phyloP scores from a whole-genome alignment of 2,113 vertebrate species.

The Nesogale talazaci region DNA sequence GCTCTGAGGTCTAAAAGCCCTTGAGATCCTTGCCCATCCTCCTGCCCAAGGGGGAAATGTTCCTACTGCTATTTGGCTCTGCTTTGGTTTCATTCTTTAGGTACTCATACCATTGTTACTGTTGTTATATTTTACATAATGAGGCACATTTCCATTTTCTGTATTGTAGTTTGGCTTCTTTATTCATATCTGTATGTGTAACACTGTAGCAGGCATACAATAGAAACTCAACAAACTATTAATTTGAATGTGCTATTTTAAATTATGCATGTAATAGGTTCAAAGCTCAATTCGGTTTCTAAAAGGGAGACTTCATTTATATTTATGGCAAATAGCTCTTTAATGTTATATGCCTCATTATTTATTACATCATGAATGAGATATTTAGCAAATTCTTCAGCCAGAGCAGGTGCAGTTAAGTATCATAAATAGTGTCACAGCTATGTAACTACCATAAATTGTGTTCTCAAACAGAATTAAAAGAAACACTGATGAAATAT shows the following conservation, averaged over 20 bases:
- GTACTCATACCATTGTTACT: background rate
- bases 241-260: background rate
- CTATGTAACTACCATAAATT: background rate
- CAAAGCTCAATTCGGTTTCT: background rate
- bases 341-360: background rate
- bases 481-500: background rate
- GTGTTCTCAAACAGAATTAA: background rate
- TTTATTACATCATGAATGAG: background rate
- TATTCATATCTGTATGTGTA: background rate
- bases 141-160: background rate
- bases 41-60: background rate
- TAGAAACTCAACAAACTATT: conserved; percentile 1
- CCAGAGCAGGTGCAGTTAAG: background rate
- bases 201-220: background rate
- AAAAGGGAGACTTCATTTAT: background rate
- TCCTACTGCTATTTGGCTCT: background rate
- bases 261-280: background rate
- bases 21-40: background rate
- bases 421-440: background rate
- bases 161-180: background rate
- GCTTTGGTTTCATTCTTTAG: background rate
- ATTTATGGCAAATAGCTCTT: background rate
- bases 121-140: background rate
- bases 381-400: background rate
- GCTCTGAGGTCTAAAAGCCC: background rate